A percentile compares a stretch with the other conserved stretches of the same genome.
Evolutionary conservation across 2,888 invertebrate genomes (phyloP).

Genomic region (Bellardia bayeri): DNA sequence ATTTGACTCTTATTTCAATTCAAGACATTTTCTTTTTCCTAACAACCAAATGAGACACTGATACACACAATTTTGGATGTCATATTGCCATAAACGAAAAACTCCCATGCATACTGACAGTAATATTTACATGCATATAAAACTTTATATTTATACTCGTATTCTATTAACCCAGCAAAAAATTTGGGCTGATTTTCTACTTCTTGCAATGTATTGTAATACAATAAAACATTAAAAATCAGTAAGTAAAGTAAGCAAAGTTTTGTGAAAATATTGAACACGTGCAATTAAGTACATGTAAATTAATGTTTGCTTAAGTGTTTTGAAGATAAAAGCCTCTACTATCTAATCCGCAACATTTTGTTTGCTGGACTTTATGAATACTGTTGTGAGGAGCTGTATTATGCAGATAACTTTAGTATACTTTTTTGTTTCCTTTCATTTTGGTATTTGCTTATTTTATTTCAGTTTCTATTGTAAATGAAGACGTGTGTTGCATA

Average conservation of each 20-base stretch:
- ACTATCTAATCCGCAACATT: neutral
- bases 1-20: slow-evolving; percentile 26
- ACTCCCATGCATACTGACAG: slow-evolving; percentile 43
- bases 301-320: too few species aligned
- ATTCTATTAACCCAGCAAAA: slow-evolving; percentile 45
- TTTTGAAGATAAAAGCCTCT: neutral
- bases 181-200: neutral
- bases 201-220: too few species aligned
- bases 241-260: too few species aligned
- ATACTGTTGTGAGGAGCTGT: slow-evolving; percentile 65
- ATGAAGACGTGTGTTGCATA: slow-evolving; percentile 57
- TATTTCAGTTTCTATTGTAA: slow-evolving; percentile 65
- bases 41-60: slow-evolving; percentile 45
- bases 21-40: slow-evolving; percentile 39
- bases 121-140: slow-evolving; percentile 56
- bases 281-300: too few species aligned
- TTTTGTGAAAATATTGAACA: too few species aligned
- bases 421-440: neutral
- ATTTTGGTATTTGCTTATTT: slow-evolving; percentile 66
- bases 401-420: slow-evolving; percentile 42
- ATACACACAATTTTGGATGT: slow-evolving; percentile 63
- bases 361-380: slow-evolving; percentile 59
- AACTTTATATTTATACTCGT: neutral
- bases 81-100: slow-evolving; percentile 72
- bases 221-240: too few species aligned